Conservation (phyloP, 1,140 invertebrate genomes). For the Epicauta chinensis region DNA sequence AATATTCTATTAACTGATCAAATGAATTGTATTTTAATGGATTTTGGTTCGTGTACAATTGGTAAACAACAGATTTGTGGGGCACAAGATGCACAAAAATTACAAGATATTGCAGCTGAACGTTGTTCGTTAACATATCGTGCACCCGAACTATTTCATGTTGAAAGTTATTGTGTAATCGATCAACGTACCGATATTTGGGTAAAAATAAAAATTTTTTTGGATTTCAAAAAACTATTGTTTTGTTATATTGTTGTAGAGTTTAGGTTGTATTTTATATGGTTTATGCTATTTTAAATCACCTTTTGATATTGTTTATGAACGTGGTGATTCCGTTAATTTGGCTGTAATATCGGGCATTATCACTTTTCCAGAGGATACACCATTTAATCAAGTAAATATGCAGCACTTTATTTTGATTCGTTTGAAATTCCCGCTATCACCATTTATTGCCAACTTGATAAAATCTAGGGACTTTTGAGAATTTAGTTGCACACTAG, state of each 20-base stretch:
- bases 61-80: constrained; percentile 70
- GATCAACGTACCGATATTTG: constrained; percentile 85
- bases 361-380: constrained; percentile 64
- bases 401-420: too few relatives aligned
- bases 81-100: constrained; percentile 60
- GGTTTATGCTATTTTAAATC: constrained; percentile 81
- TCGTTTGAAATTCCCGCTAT: not conserved
- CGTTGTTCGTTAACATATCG: constrained; percentile 82
- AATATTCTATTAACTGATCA: constrained; percentile 73
- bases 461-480: not conserved
- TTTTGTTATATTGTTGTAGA: constrained; percentile 51
- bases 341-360: constrained; percentile 76
- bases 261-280: constrained; percentile 78
- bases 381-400: constrained; percentile 60
- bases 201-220: constrained; percentile 49
- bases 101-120: constrained; percentile 79
- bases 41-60: constrained; percentile 73
- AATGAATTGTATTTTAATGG: constrained; percentile 72
- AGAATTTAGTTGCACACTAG: not conserved
- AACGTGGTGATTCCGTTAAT: constrained; percentile 81
- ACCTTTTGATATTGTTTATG: constrained; percentile 79
- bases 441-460: not conserved
- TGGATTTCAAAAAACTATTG: not conserved
- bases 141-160: constrained; percentile 82
- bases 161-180: constrained; percentile 71